Percentiles rank a stretch among this genome's conserved stretches.
Evolutionary conservation across 2,888 invertebrate genomes (phyloP).

Genomic region (Icerya purchasi): DNA sequence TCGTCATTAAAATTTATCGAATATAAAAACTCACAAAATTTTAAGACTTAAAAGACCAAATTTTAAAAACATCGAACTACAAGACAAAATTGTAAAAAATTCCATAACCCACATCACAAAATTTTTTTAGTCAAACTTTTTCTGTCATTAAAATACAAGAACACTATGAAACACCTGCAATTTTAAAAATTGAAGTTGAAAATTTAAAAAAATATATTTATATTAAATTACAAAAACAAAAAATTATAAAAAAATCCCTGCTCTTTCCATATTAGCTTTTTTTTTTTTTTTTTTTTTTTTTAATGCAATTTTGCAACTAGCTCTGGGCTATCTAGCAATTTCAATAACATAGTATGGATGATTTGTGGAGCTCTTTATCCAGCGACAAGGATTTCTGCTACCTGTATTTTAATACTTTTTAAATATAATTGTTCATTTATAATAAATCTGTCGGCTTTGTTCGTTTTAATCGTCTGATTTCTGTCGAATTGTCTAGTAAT

Average conservation of each 20-base stretch:
- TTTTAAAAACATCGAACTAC: no score
- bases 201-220: no score
- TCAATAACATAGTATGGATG: background rate
- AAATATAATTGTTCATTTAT: background rate
- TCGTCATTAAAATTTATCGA: no score
- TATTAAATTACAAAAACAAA: no score
- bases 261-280: background rate
- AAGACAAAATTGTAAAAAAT: no score
- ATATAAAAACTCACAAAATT: no score
- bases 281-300: background rate
- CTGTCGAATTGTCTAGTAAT: background rate
- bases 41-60: no score
- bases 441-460: background rate
- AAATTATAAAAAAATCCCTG: background rate
- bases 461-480: background rate
- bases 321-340: background rate
- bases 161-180: no score
- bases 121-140: no score
- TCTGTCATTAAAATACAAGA: no score
- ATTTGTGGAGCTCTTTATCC: background rate
- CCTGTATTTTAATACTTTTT: background rate
- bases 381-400: background rate
- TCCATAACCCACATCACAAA: no score
- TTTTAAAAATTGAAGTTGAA: no score
- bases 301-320: background rate